Base-by-base conservation (phyloP, 2,797 vertebrate genomes). In the Echeneis naucrates region DNA sequence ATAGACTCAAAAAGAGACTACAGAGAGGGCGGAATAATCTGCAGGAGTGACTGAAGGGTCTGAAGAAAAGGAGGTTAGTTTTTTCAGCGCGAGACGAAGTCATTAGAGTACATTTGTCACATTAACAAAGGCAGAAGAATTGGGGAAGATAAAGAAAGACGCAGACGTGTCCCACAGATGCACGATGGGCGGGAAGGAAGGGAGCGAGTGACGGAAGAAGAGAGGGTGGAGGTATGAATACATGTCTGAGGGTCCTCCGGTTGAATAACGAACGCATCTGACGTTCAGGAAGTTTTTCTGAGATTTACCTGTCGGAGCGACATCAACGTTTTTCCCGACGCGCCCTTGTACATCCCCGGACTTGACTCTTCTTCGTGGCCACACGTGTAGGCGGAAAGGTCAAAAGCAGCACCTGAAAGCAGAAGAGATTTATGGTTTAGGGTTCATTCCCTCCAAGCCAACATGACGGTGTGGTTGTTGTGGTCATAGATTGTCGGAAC, bases 81-180 rank as follows among this genome's bases (percentile, higher is more conserved):
- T 82, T 90, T 85, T 81, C 82, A 81, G 72, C 72, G 77, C 24
- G 55, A 66, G 90, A 74, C 72, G 90, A 84, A 87, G 91, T 92
- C 92, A 92, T 94, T 94, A 93, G 88, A 85, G 78, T 30, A 86
- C 85, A 93, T 91, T 89, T 94, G 93, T 94, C 93, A 94, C 88
- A 85, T 94, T 93, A 93, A 95, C 91, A 94, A 94, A 93, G 84
- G 92, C 87, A 83, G 85, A 89, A 82, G 88, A 92, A 90, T 91
- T 68, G 53, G 61, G 57, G 72, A 56, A 83, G 77, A 90, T 77
- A 84, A 88, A 89, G 75, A 81, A 48, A 85, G 78, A 85, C 60
- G 52, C 38, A 72, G 80, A 81, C 51, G 33, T n/a, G 70, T 75
- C 75, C 87, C 68, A 87, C 81, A 85, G 82, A 79, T 26, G 55